phyloP scores from a whole-genome alignment of 2,888 invertebrate species.

The Lucinisca nassula region DNA sequence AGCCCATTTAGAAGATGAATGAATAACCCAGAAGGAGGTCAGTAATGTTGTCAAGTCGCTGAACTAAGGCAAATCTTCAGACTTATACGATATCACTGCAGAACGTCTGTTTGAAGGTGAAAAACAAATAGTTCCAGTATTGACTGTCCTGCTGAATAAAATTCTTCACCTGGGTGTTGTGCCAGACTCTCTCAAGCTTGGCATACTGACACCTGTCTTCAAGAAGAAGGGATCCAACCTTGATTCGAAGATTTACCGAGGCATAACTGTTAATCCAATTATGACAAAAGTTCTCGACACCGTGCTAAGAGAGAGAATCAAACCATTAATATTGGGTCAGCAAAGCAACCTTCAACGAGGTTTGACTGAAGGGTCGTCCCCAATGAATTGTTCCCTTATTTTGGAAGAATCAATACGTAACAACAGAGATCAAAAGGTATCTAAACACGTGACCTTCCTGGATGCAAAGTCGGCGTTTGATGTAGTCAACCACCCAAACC shows the following conservation, averaged over 20 bases:
- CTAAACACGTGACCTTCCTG: too few relatives aligned
- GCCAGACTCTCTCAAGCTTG: neutral
- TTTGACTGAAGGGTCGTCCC: neutral
- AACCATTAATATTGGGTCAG: neutral
- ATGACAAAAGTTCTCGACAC: conserved; percentile 1
- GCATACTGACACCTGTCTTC: neutral
- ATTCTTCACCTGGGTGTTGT: neutral
- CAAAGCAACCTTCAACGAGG: neutral
- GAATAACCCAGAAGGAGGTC: neutral
- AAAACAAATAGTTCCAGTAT: neutral
- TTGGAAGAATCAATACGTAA: neutral
- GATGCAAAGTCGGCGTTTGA: too few relatives aligned
- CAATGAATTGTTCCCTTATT: neutral
- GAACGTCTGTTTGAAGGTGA: neutral
- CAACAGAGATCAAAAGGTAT: too few relatives aligned
- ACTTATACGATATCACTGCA: neutral
- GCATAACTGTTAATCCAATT: neutral
- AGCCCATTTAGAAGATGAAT: neutral
- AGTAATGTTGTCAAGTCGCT: neutral
- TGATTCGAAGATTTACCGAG: neutral
- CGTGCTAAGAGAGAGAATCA: neutral
- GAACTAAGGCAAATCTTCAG: neutral
- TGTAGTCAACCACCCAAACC: too few relatives aligned
- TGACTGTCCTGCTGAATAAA: neutral
- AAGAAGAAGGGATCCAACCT: neutral